A percentile compares a stretch with the other conserved stretches of the same genome.
Evolutionary conservation across 2,113 vertebrate species (phyloP).

Genomic region (Oostethus manadensis): DNA sequence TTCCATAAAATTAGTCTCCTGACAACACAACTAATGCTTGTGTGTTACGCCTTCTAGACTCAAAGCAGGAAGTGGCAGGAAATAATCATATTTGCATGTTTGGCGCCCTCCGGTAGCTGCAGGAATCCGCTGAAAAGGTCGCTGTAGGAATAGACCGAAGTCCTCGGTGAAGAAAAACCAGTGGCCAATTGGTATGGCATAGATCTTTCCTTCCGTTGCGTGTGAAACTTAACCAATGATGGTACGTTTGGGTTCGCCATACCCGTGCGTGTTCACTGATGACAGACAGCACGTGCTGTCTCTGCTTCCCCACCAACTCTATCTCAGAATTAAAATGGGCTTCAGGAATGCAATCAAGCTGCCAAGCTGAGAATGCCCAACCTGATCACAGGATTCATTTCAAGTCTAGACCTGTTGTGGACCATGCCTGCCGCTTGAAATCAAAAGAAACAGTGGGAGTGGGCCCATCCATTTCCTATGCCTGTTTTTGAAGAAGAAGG

Average conservation of each 20-base stretch:
- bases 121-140: too few species aligned
- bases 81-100: too few species aligned
- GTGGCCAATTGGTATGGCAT: neutral
- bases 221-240: neutral
- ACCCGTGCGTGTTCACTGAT: too few species aligned
- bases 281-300: too few species aligned
- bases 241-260: neutral
- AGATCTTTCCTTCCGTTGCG: neutral
- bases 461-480: neutral
- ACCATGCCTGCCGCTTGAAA: neutral
- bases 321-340: neutral
- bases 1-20: too few species aligned
- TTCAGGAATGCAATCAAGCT: neutral
- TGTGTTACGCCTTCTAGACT: too few species aligned
- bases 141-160: too few species aligned
- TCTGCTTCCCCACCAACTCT: neutral
- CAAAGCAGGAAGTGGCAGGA: too few species aligned
- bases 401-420: neutral
- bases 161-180: too few species aligned
- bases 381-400: neutral
- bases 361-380: neutral
- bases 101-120: too few species aligned
- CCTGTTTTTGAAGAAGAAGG: constrained; percentile 7
- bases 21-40: too few species aligned
- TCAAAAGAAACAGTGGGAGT: constrained; percentile 12